Evolutionary conservation across 2,113 vertebrate genomes (phyloP), one percentile per base, ranked within the genome.

Genomic region (Serilophus lunatus): DNA sequence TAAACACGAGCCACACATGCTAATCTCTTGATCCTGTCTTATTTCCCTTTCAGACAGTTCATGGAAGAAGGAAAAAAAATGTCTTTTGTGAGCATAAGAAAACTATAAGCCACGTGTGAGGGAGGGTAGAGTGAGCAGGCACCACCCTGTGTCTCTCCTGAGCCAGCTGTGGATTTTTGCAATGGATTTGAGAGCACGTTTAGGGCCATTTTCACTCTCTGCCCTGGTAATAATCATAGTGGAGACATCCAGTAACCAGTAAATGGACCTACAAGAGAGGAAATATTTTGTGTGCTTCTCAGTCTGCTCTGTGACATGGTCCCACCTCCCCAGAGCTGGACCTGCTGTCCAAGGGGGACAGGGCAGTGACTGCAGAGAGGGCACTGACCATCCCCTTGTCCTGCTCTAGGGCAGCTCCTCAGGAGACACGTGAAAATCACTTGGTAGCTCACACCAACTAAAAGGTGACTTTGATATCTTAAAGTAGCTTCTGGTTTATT

Each of bases 11-110:
- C 50, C 45, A 82, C 68, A 80, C 59, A 14, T 38, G 51, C 28
- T 96, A 86, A 96, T 92, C 80, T 86, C 90, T 83, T 94, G 79
- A 93, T 94, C 84, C 86, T 86, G 47, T 69, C 80, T 95, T 81
- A 70, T 60, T 94, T 94, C 53, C 60, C 56, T 86, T 88, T 93
- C 1, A 57, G 88, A 76, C 88, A 71, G 40, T 56, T 74, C 68
- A 57, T 40, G 31, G 75, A 77, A 76, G 53, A 78, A 90, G 38
- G 9, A 35, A 56, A 85, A n/a, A 89, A 82, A 88, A 53, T 5
- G 35, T 51, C 10, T 66, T 83, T 80, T 81, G 29, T 59, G 51
- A 90, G 54, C 49, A 29, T 61, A 84, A 91, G 71, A 82, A 89
- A 95, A 85, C 65, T 6, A 53, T 61, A 72, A 91, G 11, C 36